These are phyloP conservation scores for Uloborus plumipes DNA, from an alignment of 2,888 invertebrate genomes.

Conservation along the genomic window DNA sequence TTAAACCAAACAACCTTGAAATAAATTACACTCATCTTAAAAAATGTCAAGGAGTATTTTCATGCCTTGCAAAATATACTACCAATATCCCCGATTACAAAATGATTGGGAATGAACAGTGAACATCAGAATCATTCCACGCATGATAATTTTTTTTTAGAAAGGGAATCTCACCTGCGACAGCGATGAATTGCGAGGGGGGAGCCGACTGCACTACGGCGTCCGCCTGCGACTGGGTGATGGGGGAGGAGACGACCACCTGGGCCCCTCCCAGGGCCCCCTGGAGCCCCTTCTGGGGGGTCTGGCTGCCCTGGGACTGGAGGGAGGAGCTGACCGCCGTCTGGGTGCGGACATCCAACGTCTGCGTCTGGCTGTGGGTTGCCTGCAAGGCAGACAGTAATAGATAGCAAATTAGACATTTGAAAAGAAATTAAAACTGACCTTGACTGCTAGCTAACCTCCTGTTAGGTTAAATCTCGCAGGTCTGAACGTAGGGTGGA, in stretches of 20 bases:
- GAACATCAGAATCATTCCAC: too few species aligned
- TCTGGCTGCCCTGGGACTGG: slow-evolving; percentile 24
- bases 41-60: too few species aligned
- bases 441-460: too few species aligned
- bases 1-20: too few species aligned
- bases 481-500: too few species aligned
- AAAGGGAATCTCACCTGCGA: slow-evolving; percentile 58
- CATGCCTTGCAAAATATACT: too few species aligned
- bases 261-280: slow-evolving; percentile 39
- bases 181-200: slow-evolving; percentile 66
- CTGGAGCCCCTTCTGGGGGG: slow-evolving; percentile 42
- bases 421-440: too few species aligned
- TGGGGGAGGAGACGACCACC: slow-evolving; percentile 45
- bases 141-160: neutral
- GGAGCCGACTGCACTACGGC: slow-evolving; percentile 61
- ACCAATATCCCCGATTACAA: too few species aligned
- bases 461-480: too few species aligned
- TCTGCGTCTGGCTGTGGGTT: slow-evolving; percentile 44
- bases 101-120: too few species aligned
- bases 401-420: neutral
- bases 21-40: too few species aligned
- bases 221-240: slow-evolving; percentile 65
- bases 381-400: slow-evolving; percentile 5
- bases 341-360: slow-evolving; percentile 41
- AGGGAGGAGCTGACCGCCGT: slow-evolving; percentile 35